Evolutionary conservation across 2,888 invertebrate species (phyloP), one percentile per base, ranked within the genome.

Genomic region (Drosophila monieri): DNA sequence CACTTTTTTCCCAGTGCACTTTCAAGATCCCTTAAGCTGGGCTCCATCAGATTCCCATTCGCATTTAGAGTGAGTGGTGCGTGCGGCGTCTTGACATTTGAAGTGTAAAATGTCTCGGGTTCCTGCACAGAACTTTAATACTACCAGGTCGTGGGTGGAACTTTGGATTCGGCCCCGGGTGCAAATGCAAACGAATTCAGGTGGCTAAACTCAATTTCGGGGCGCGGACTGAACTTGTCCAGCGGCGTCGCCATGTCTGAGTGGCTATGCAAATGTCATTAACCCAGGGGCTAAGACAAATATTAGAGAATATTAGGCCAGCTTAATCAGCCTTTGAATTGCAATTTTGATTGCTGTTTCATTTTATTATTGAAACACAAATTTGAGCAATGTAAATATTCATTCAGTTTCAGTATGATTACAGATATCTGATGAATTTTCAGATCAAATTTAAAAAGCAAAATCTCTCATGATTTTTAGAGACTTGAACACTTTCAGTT

Each of bases 191-290:
- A 43, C 54, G 54, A 27, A 62, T 60, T 35, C 80, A 77, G 62
- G 87, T 69, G 71, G 87, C 74, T 15, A 74, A 87, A 85, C 68
- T 87, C 53, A 68, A 87, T 81, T 81, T 77, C 23, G 53, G 37
- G 58, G 35, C 41, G 27, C 53, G 54, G 53, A 21, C 32, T 23
- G 48, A 30, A 14, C 51, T 27, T 61, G 61, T 46, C 55, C 68
- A 53, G 27, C 35, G 30, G 57, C 54, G 37, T 5, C 67, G n/a
- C 18, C 30, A 23, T 14, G 35, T 46, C 30, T 39, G 14, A 47
- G 68, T 39, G 12, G 6, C 39, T 44, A 57, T 66, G 67, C 64
- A 64, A 64, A 64, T 64, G 64, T 64, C 64, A 64, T 64, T 64
- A 64, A 64, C 64, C 64, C 54, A 64, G 35, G 30, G 67, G 54